Evolutionary conservation across 2,888 invertebrate genomes (phyloP), one percentile per base, ranked within the genome.

Genomic region (Ochropleura plecta): DNA sequence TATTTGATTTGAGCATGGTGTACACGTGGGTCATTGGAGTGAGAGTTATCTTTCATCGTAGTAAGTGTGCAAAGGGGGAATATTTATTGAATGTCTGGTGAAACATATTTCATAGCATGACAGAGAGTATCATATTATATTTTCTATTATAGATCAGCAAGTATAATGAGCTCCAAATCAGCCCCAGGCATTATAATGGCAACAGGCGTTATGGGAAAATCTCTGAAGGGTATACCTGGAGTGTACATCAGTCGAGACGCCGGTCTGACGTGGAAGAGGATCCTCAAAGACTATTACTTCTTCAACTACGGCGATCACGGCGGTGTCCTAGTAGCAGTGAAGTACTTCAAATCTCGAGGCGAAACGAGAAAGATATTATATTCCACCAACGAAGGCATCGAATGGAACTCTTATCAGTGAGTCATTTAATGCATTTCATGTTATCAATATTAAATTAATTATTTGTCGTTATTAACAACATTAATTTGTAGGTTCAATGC

Each of bases 241-340:
- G 97, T 99, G 0, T 89, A 89, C 70, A 85, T 91, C 65, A 91
- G 91, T 68, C 84, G 91, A 44, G 91, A 91, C 49, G 91, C 91
- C 8, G 91, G 91, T 40, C 76, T 91, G 6, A 91, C 91, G 0
- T 99, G 99, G 99, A 97, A 97, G 85, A 97, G 98, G 92, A 98
- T 98, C 69, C 94, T 98, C 7, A 97, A 98, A 89, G 98, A 98
- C 82, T 97, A 98, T 89, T 98, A 98, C 90, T 98, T 98, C 93
- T 98, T 98, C 93, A 98, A 98, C 90, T 98, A 98, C 95, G 99
- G 99, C 5, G 99, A 99, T 94, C 98, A 99, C 91, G 99, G 99
- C 0, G 99, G 99, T 40, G 97, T 99, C 0, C 93, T 99, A 46
- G 98, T 99, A 0, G 99, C 99, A 0, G 98, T 98, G 0, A 98